Base-by-base conservation (phyloP, 2,888 invertebrate species). In the Eupithecia insigniata region DNA sequence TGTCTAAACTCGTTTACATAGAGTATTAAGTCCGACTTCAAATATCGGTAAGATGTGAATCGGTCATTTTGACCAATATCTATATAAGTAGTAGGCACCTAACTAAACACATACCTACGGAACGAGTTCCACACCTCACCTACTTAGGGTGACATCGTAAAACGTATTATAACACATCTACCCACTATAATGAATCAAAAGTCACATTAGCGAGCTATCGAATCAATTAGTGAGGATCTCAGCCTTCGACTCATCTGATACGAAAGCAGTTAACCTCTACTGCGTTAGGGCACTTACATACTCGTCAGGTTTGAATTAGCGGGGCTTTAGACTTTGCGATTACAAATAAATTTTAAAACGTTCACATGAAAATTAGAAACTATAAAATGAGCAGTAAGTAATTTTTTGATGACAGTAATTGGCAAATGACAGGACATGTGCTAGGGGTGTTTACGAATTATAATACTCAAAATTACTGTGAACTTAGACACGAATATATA, bases 211-310 rank as follows among this genome's bases (percentile, higher is more conserved):
- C 61, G 58, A 67, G 78, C 67, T 76, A 76, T 76, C 81, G 79
- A 81, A 85, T 86, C 84, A 86, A 86, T 87, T 86, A 86, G 82
- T 80, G 81, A 75, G 81, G 80, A 81, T 80, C 76, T 69, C 79
- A 79, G 79, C 84, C 83, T 85, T 84, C 83, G 75, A 73, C 69
- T 67, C 70, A 70, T 74, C 74, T 72, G 69, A 69, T 74, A 80
- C 76, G 82, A 83, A 82, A 84, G 84, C 80, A 75, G 84, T 82
- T 84, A 80, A 81, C 85, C 85, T 85, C 82, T 80, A 58, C 55
- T 51, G 28, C 14, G 39, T 34, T 36, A 61, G n/a, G 72, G 67
- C 22, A 64, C n/a, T 67, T 69, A 28, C 43, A 69, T 28, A 60
- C 10, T 32, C 55, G 28, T 55, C 18, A 22, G 22, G n/a, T 1